Evolutionary conservation across 2,797 vertebrate species (phyloP).

Genomic region (Trachurus trachurus): DNA sequence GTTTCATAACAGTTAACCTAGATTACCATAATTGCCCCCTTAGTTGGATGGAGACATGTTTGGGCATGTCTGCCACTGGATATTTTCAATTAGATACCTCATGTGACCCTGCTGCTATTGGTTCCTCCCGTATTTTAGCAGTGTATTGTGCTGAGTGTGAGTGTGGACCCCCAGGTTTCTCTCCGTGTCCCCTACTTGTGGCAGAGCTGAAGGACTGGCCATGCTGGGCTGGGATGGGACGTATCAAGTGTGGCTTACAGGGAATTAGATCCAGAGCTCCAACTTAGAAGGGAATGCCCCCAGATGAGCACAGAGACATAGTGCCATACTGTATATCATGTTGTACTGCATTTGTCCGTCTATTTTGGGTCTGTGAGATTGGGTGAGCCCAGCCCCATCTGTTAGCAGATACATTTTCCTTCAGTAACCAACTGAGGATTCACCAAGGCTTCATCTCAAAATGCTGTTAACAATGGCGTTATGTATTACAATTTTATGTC

Average conservation of each 20-base stretch:
- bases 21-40: not conserved
- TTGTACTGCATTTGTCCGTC: constrained; percentile 67
- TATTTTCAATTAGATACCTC: constrained; percentile 4
- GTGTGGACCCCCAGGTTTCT: not conserved
- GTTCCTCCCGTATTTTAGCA: not conserved
- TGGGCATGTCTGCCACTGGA: not conserved
- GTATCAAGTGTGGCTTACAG: constrained; percentile 54
- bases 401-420: constrained; percentile 29
- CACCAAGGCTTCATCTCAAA: constrained; percentile 12
- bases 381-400: constrained; percentile 26
- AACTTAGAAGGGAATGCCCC: constrained; percentile 71
- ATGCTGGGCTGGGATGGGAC: constrained; percentile 13
- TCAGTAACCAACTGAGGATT: constrained; percentile 29
- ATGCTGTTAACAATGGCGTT: not conserved
- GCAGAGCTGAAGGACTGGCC: constrained; percentile 17
- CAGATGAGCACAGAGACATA: constrained; percentile 65
- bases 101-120: not conserved
- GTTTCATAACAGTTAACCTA: not conserved
- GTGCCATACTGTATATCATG: constrained; percentile 63
- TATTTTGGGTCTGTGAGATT: constrained; percentile 62
- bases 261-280: constrained; percentile 67
- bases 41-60: not conserved
- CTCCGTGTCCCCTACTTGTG: not conserved
- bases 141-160: constrained; percentile 6
- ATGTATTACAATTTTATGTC: not conserved